Evolutionary conservation across 2,113 vertebrate species (phyloP).

Genomic region (Lepidothrix coronata): DNA sequence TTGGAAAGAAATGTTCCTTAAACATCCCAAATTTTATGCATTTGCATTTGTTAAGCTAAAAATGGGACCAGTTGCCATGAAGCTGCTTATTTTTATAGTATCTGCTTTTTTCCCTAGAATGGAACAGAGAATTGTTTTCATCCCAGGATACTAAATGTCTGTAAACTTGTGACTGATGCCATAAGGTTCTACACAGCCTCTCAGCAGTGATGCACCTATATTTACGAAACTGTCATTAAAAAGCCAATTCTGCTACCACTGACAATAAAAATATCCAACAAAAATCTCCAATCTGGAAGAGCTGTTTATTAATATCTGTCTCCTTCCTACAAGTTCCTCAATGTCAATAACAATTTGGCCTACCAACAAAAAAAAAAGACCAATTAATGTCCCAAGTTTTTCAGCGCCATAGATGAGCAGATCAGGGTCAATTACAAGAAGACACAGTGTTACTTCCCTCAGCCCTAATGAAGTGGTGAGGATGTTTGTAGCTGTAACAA

Average conservation of each 20-base stretch:
- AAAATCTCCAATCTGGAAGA: neutral
- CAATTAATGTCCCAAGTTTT: rapidly evolving
- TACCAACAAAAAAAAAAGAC: neutral
- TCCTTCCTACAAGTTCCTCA: neutral
- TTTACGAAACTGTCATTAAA: neutral
- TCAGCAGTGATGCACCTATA: rapidly evolving
- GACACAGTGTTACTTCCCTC: rapidly evolving
- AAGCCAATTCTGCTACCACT: neutral
- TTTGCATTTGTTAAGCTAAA: neutral
- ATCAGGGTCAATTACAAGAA: neutral
- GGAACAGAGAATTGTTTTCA: neutral
- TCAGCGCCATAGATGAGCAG: neutral
- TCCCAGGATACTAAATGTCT: neutral
- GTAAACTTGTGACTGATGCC: neutral
- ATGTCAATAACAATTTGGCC: neutral
- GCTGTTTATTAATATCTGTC: neutral
- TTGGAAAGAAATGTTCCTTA: neutral
- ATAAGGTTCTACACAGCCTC: neutral
- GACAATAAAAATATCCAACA: neutral
- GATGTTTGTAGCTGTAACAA: neutral
- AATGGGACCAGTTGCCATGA: neutral
- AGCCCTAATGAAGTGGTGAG: rapidly evolving
- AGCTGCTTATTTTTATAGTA: neutral
- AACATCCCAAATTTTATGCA: neutral
- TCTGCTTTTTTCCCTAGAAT: neutral